Percentiles rank a stretch among this genome's conserved stretches.
phyloP scores from a whole-genome alignment of 2,797 vertebrate species.

The Tinamus major region DNA sequence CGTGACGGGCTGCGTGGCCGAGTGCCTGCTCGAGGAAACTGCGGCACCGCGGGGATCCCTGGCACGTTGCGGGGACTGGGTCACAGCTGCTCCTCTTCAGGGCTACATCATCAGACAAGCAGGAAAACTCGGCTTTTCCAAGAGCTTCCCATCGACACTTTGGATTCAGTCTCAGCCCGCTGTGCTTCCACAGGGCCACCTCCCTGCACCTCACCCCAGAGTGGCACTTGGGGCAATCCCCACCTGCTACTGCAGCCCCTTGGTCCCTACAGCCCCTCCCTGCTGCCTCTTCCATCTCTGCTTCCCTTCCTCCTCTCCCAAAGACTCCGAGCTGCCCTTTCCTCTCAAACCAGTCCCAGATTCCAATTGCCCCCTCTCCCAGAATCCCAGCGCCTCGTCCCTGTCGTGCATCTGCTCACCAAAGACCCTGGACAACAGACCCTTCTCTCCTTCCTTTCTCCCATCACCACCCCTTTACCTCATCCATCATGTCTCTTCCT shows the following conservation, averaged over 20 bases:
- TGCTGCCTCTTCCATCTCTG: background rate
- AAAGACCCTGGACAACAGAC: background rate
- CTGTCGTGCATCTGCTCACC: background rate
- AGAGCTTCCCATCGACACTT: background rate
- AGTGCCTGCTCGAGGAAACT: background rate
- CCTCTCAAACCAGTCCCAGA: background rate
- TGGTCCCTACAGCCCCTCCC: background rate
- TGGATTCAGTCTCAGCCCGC: fast-evolving
- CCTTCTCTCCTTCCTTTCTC: background rate
- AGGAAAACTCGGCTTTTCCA: background rate
- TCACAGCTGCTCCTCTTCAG: background rate
- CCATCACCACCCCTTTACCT: background rate
- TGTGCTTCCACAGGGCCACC: background rate
- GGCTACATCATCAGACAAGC: background rate
- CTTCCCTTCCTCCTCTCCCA: background rate
- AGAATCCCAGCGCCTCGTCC: background rate
- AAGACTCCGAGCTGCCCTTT: background rate
- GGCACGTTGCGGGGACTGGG: fast-evolving
- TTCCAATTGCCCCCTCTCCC: background rate
- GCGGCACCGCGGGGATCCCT: background rate
- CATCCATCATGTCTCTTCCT: fast-evolving
- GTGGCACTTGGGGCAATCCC: fast-evolving
- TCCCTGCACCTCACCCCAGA: background rate
- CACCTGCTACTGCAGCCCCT: background rate
- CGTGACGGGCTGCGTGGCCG: too few species aligned